phyloP scores from a whole-genome alignment of 2,113 vertebrate species.

The Lagopus leucura region DNA sequence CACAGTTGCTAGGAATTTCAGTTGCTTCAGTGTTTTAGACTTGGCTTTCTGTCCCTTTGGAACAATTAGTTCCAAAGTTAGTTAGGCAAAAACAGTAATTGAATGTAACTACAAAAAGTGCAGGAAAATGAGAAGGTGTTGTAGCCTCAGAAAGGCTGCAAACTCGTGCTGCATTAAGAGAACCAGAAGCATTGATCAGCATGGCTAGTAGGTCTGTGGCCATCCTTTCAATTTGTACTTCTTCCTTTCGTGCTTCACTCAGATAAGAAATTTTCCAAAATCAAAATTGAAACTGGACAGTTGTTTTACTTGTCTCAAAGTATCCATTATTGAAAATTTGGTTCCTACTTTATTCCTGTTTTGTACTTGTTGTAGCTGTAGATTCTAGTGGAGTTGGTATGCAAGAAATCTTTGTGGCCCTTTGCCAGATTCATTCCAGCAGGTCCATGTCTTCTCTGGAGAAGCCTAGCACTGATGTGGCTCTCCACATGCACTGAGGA shows the following conservation, averaged over 20 bases:
- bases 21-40: neutral
- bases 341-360: neutral
- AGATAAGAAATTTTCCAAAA: neutral
- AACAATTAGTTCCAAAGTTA: neutral
- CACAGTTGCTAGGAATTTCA: neutral
- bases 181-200: neutral
- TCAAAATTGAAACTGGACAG: neutral
- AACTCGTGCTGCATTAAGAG: neutral
- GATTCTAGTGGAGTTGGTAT: neutral
- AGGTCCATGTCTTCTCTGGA: neutral
- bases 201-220: neutral
- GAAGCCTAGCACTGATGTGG: neutral
- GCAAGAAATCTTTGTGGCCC: neutral
- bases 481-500: neutral
- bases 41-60: neutral
- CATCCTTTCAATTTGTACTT: neutral
- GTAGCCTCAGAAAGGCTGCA: neutral
- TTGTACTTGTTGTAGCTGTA: neutral
- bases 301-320: neutral
- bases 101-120: neutral
- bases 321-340: neutral
- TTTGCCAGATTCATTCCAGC: neutral
- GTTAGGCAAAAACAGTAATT: neutral
- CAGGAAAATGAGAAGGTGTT: neutral
- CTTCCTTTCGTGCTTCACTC: neutral